Evolutionary conservation across 2,888 invertebrate species (phyloP).

Genomic region (Xylota segnis): DNA sequence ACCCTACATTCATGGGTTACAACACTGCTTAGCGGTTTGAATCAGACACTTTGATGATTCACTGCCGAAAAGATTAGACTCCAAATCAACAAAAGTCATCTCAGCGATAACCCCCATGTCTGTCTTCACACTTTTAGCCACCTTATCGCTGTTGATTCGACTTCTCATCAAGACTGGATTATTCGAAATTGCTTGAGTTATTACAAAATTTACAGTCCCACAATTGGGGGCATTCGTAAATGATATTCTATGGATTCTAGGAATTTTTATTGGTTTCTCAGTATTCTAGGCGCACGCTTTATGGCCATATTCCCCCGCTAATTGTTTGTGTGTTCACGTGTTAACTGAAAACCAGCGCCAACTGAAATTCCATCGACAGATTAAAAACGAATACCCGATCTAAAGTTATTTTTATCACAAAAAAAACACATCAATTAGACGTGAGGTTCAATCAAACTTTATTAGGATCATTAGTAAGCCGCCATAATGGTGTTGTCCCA

Average conservation of each 20-base stretch:
- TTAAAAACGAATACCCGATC: neutral
- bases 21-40: neutral
- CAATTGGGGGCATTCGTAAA: neutral
- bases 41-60: conserved; percentile 6
- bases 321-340: conserved; percentile 1
- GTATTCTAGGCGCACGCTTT: neutral
- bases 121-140: neutral
- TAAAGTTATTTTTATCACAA: neutral
- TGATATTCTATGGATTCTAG: neutral
- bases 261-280: neutral
- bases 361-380: neutral
- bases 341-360: neutral
- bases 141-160: conserved; percentile 2
- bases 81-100: neutral
- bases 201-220: neutral
- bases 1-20: no score
- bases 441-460: conserved; percentile 35
- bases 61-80: neutral
- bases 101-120: neutral
- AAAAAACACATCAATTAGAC: conserved; percentile 29
- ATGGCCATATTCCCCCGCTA: neutral
- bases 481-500: neutral
- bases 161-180: neutral
- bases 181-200: neutral
- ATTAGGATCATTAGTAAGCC: conserved; percentile 28